phyloP scores from a whole-genome alignment of 2,888 invertebrate genomes.

The Congeria kusceri region DNA sequence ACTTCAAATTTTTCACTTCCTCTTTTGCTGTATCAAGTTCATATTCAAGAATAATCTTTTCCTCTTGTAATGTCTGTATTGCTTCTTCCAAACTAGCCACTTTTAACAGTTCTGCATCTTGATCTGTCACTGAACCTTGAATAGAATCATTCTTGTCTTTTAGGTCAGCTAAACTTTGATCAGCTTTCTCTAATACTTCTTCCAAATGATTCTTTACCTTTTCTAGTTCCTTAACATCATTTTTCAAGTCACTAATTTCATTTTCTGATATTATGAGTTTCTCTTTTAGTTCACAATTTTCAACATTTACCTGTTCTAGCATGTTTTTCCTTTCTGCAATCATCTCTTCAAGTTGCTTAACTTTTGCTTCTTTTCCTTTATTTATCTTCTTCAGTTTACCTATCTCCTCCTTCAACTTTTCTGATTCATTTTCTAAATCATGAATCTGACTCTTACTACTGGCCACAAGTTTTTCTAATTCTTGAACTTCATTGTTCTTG shows the following conservation, averaged over 20 bases:
- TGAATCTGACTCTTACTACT: constrained; percentile 30
- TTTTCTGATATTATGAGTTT: constrained; percentile 52
- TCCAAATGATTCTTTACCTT: neutral
- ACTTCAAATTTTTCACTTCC: constrained; percentile 48
- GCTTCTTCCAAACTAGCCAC: too few species aligned
- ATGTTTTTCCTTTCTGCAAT: constrained; percentile 51
- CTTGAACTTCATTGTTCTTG: constrained; percentile 25
- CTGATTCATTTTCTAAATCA: constrained; percentile 46
- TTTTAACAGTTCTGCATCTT: too few species aligned
- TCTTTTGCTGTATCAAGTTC: constrained; percentile 62
- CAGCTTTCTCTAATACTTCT: too few species aligned
- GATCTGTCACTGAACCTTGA: too few species aligned
- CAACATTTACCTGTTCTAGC: constrained; percentile 15
- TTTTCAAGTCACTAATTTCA: constrained; percentile 52
- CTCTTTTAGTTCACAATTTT: constrained; percentile 40
- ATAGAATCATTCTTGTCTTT: too few species aligned
- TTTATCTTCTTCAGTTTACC: constrained; percentile 70
- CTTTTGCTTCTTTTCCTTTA: constrained; percentile 70
- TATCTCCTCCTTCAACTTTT: constrained; percentile 52
- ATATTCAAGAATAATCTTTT: constrained; percentile 65
- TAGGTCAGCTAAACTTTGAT: too few species aligned
- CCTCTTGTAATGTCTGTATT: constrained; percentile 33
- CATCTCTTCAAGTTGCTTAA: constrained; percentile 69
- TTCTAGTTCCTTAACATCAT: constrained; percentile 40
- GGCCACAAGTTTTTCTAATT: constrained; percentile 35